Conservation (phyloP, 2,888 invertebrate species). For the Heteromyza rotundicornis region DNA sequence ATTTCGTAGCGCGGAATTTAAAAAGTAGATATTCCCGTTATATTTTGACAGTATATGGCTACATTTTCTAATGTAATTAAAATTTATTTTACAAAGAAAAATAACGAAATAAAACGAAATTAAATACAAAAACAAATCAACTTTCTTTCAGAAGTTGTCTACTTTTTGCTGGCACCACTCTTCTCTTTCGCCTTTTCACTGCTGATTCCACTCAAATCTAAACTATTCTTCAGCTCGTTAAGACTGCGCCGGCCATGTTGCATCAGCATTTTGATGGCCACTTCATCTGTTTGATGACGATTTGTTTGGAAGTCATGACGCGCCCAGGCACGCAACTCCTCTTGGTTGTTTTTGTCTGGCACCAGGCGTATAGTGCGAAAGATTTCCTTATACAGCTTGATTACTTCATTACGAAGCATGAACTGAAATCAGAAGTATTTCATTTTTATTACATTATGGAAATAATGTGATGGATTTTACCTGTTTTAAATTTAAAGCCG, state of each 20-base stretch:
- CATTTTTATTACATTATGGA: neutral
- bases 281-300: constrained; percentile 74
- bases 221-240: constrained; percentile 70
- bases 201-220: constrained; percentile 65
- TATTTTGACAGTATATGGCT: no score
- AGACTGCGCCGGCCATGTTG: constrained; percentile 74
- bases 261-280: constrained; percentile 74
- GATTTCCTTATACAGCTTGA: constrained; percentile 77
- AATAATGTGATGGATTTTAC: constrained; percentile 50
- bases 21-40: no score
- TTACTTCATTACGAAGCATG: constrained; percentile 77
- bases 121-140: neutral
- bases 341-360: constrained; percentile 68
- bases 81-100: neutral
- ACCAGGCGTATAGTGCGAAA: constrained; percentile 72
- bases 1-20: no score
- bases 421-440: constrained; percentile 67
- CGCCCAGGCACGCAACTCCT: constrained; percentile 76
- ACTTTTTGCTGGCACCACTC: neutral
- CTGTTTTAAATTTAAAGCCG: constrained; percentile 69
- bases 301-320: constrained; percentile 76
- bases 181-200: neutral
- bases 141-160: neutral
- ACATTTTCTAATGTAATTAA: neutral
- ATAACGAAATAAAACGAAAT: constrained; percentile 34